Conservation (phyloP, 2,797 vertebrate genomes). For the Argya squamiceps region DNA sequence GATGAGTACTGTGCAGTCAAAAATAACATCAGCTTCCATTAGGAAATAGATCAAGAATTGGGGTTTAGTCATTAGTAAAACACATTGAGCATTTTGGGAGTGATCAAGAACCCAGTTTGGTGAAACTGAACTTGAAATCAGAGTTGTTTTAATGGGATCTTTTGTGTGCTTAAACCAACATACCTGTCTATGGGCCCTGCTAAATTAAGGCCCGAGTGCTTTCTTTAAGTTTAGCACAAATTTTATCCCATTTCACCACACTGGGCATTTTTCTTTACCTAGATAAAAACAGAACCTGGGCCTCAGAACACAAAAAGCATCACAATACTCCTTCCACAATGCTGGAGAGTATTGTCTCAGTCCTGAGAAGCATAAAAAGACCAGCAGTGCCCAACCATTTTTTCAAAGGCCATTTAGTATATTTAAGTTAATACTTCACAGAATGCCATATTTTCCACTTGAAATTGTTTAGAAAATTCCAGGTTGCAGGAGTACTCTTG, state of each 20-base stretch:
- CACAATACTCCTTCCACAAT: neutral
- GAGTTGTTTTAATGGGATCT: neutral
- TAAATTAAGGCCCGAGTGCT: rapidly evolving
- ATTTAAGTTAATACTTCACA: neutral
- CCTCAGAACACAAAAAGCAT: neutral
- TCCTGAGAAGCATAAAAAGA: neutral
- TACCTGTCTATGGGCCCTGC: neutral
- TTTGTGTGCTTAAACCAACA: neutral
- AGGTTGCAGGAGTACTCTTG: neutral
- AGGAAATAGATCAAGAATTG: neutral
- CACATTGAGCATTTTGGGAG: neutral
- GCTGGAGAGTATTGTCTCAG: rapidly evolving
- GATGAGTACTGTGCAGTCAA: neutral
- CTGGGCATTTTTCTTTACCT: neutral
- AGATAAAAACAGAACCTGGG: neutral
- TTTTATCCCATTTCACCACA: neutral
- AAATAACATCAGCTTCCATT: neutral
- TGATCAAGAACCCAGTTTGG: neutral
- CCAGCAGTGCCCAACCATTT: neutral
- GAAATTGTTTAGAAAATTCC: neutral
- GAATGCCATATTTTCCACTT: neutral
- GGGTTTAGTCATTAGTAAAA: neutral
- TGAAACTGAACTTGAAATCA: neutral
- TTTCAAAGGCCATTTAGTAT: neutral
- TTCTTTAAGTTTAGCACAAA: neutral